Evolutionary conservation across 1,140 invertebrate species (phyloP).

Genomic region (Drosophila kohkoa): DNA sequence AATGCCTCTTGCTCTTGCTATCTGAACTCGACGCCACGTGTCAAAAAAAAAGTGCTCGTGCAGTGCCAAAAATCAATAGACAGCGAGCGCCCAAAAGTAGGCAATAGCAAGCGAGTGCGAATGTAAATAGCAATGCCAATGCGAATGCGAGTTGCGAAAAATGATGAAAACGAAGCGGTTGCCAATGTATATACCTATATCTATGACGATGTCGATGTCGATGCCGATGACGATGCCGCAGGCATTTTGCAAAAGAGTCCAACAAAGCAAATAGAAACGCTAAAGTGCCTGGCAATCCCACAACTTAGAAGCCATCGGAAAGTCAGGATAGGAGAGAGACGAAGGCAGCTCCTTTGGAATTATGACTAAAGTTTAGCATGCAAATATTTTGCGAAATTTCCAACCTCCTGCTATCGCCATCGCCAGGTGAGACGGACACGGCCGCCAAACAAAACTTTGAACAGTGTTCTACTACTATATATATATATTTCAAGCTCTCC

Average conservation of each 20-base stretch:
- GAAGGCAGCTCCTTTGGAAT: conserved; percentile 50
- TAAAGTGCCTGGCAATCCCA: conserved; percentile 43
- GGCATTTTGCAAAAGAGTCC: conserved; percentile 36
- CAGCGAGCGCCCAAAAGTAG: conserved; percentile 48
- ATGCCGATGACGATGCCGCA: conserved; percentile 57
- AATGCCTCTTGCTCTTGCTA: conserved; percentile 18
- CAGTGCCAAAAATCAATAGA: conserved; percentile 63
- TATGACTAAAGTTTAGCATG: conserved; percentile 80
- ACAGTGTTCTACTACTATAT: conserved; percentile 24
- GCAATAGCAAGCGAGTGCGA: conserved; percentile 37
- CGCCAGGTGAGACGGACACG: conserved; percentile 60
- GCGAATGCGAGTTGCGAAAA: conserved; percentile 4
- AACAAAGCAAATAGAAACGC: conserved; percentile 49
- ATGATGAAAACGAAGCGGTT: conserved; percentile 4
- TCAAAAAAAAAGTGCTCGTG: conserved; percentile 14
- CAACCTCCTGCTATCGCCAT: conserved; percentile 46
- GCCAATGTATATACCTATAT: background rate
- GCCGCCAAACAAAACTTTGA: conserved; percentile 61
- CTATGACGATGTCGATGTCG: conserved; percentile 34
- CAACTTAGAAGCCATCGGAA: background rate
- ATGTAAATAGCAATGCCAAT: background rate
- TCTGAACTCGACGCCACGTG: conserved; percentile 7
- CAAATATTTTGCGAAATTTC: conserved; percentile 80
- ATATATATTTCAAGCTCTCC: conserved; percentile 55
- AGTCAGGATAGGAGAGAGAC: background rate